A percentile compares a stretch with the other conserved stretches of the same genome.
Evolutionary conservation across 2,888 invertebrate genomes (phyloP).

Genomic region (Aromia moschata): DNA sequence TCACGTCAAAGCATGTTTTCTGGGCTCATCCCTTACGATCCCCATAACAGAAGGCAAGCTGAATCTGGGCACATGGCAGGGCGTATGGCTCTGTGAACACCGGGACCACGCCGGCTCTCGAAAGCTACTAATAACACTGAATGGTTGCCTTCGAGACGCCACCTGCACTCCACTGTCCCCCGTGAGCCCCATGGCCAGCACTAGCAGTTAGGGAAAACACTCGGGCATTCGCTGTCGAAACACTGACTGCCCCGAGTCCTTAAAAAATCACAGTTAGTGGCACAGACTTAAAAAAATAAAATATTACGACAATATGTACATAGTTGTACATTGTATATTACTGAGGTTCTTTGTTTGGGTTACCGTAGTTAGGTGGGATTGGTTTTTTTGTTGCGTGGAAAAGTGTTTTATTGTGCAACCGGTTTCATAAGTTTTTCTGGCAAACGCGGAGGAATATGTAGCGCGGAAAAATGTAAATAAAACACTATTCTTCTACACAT

Average conservation of each 20-base stretch:
- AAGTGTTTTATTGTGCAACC: slow-evolving; percentile 26
- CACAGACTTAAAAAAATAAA: slow-evolving; percentile 46
- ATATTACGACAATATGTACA: slow-evolving; percentile 64
- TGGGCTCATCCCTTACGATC: slow-evolving; percentile 94
- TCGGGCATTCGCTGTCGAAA: slow-evolving; percentile 64
- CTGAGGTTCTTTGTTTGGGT: slow-evolving; percentile 30
- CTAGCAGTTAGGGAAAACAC: slow-evolving; percentile 88
- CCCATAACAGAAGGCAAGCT: slow-evolving; percentile 96
- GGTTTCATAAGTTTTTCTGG: background rate
- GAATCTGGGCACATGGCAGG: slow-evolving; percentile 97
- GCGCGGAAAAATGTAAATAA: slow-evolving; percentile 22
- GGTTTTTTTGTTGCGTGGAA: slow-evolving; percentile 30
- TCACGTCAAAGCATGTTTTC: slow-evolving; percentile 95
- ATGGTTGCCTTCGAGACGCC: slow-evolving; percentile 88
- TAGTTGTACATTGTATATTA: slow-evolving; percentile 61
- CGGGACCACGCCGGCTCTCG: slow-evolving; percentile 94
- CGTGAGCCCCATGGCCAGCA: slow-evolving; percentile 85
- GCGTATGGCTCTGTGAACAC: slow-evolving; percentile 98
- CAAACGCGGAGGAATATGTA: background rate
- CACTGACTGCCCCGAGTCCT: slow-evolving; percentile 62
- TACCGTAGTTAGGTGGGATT: slow-evolving; percentile 38
- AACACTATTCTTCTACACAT: slow-evolving; percentile 42
- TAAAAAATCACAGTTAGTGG: slow-evolving; percentile 26
- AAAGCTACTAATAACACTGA: slow-evolving; percentile 84
- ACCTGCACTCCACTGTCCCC: slow-evolving; percentile 88